Conservation (phyloP, 1,140 invertebrate genomes). For the Trialeurodes vaporariorum region DNA sequence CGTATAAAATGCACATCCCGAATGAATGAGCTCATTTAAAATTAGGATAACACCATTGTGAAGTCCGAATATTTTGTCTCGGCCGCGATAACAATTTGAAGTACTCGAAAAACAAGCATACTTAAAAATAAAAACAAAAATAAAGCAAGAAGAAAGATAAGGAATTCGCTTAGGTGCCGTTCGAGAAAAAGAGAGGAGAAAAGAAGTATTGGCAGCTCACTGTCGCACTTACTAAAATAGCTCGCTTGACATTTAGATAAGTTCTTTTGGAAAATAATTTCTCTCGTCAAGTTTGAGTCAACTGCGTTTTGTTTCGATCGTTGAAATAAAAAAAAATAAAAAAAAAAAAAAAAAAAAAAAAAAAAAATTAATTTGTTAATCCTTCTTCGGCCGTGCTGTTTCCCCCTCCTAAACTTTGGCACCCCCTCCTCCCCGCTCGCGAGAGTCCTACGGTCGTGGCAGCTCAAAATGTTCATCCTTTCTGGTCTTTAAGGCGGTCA, state of each 20-base stretch:
- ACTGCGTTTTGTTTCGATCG: not conserved
- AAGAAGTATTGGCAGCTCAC: not conserved
- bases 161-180: not conserved
- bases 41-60: not conserved
- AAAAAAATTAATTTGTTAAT: constrained; percentile 1
- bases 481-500: not conserved
- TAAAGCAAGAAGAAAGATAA: not conserved
- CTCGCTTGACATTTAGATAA: not conserved
- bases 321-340: too few species aligned
- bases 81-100: not conserved
- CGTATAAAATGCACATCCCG: too few species aligned
- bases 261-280: constrained; percentile 1
- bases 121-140: too few species aligned
- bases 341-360: too few species aligned
- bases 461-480: not conserved
- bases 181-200: not conserved
- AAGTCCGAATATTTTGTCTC: not conserved
- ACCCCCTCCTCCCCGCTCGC: not conserved
- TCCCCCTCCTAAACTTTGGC: not conserved
- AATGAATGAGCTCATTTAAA: not conserved
- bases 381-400: not conserved
- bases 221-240: not conserved
- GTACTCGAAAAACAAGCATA: not conserved
- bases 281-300: not conserved
- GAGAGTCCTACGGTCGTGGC: too few species aligned